Base-by-base conservation (phyloP, 2,797 vertebrate species). In the Falco concolor region DNA sequence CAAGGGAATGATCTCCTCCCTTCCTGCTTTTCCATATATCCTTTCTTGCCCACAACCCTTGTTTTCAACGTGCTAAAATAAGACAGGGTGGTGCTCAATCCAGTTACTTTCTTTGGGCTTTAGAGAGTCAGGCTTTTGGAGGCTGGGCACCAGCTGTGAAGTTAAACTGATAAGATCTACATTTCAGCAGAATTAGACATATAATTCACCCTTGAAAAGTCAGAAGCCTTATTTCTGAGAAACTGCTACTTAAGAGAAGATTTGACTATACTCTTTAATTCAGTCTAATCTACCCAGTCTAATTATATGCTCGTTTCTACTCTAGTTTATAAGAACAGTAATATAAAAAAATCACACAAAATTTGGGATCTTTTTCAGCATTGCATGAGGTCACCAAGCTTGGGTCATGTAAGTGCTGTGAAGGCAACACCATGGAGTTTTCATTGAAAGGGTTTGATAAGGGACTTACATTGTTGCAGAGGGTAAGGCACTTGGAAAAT, bases 171-270 rank as follows among this genome's bases (percentile, higher is more conserved):
- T 89, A 93, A 93, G 84, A 91, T 95, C 93, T 96, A 60, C 89
- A 84, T 94, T 96, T 87, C 85, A 94, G 68, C 94, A 94, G 91
- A 95, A 27, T 93, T 89, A 92, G 75, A 81, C 80, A 81, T 94
- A 67, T 89, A 94, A 93, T 95, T 95, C 91, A 75, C 67, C 32
- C 69, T 74, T 87, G 53, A 76, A 93, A 97, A 96, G 76, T 94
- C 81, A 84, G 93, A 91, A 85, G 77, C 60, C 13, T 3, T 92
- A 70, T 92, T 93, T 93, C 91, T 79, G 65, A 81, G 88, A 92
- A 96, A 53, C 44, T 75, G 47, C 79, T 89, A 56, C 87, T 96
- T 92, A 89, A 89, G 72, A 80, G 72, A 94, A 92, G 63, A 90
- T 93, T 95, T 89, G 40, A 84, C 87, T 89, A 18, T 75, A 77